Conservation (phyloP, 92 coral and sea anemone genomes). For the Epizoanthus scotinus region DNA sequence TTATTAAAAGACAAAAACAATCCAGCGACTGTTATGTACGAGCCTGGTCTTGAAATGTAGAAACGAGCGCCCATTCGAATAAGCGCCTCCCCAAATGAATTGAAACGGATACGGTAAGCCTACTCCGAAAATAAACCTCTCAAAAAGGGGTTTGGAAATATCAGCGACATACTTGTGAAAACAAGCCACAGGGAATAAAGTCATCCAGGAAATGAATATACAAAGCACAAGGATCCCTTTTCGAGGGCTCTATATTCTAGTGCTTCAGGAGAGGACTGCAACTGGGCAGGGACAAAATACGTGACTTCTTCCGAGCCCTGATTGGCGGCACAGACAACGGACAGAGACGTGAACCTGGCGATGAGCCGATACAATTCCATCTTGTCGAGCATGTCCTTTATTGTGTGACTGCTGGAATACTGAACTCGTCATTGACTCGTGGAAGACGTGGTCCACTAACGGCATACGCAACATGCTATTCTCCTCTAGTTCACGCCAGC, state of each 20-base stretch:
- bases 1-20: too few species aligned
- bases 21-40: too few species aligned
- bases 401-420: slow-evolving; percentile 57
- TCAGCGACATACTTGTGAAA: slow-evolving; percentile 31
- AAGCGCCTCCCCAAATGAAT: too few species aligned
- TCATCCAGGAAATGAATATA: slow-evolving; percentile 69
- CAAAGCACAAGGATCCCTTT: slow-evolving; percentile 51
- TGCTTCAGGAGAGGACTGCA: slow-evolving; percentile 63
- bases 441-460: slow-evolving; percentile 65
- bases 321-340: neutral
- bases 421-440: slow-evolving; percentile 56
- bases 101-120: too few species aligned
- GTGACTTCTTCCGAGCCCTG: slow-evolving; percentile 5
- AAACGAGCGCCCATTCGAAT: too few species aligned
- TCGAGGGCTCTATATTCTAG: slow-evolving; percentile 47
- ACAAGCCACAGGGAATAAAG: slow-evolving; percentile 74
- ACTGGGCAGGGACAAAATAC: slow-evolving; percentile 80
- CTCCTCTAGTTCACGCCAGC: slow-evolving; percentile 69
- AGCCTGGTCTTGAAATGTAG: too few species aligned
- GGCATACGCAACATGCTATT: slow-evolving; percentile 63
- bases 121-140: too few species aligned
- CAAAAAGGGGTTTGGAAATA: too few species aligned
- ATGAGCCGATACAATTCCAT: slow-evolving; percentile 80
- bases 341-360: slow-evolving; percentile 51
- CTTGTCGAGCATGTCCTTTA: slow-evolving; percentile 69